phyloP scores from a whole-genome alignment of 2,113 vertebrate genomes.

The Ciconia boyciana region DNA sequence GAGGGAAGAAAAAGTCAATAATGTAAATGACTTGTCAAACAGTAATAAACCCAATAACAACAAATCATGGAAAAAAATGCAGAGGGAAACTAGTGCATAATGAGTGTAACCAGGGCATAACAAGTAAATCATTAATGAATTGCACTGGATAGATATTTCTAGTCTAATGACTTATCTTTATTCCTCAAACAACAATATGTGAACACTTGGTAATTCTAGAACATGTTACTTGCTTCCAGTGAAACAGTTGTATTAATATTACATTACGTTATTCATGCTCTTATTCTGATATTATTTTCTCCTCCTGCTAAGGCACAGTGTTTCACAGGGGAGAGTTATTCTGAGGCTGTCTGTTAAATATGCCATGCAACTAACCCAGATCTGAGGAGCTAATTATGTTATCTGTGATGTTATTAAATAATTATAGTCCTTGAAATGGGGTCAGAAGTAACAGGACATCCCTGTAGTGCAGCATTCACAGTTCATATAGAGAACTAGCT shows the following conservation, averaged over 20 bases:
- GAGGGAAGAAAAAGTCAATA: background rate
- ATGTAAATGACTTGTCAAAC: background rate
- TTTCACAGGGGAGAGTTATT: background rate
- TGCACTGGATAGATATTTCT: background rate
- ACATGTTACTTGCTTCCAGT: background rate
- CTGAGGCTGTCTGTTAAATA: slow-evolving; percentile 27
- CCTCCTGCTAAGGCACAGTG: background rate
- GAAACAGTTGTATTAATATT: background rate
- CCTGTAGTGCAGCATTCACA: background rate
- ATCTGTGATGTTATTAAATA: slow-evolving; percentile 27
- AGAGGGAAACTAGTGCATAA: background rate
- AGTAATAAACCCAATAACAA: background rate
- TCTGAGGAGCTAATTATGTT: slow-evolving; percentile 5
- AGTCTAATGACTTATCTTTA: background rate
- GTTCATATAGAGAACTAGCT: background rate
- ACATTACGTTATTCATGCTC: background rate
- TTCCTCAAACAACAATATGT: background rate
- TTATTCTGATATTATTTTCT: background rate
- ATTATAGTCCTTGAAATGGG: slow-evolving; percentile 1
- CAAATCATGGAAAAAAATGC: background rate
- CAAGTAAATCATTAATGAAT: background rate
- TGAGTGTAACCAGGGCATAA: background rate
- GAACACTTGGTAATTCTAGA: background rate
- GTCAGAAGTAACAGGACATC: background rate
- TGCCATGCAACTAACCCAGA: background rate